Base-by-base conservation (phyloP, 2,113 vertebrate species). In the Lepisosteus osseus region DNA sequence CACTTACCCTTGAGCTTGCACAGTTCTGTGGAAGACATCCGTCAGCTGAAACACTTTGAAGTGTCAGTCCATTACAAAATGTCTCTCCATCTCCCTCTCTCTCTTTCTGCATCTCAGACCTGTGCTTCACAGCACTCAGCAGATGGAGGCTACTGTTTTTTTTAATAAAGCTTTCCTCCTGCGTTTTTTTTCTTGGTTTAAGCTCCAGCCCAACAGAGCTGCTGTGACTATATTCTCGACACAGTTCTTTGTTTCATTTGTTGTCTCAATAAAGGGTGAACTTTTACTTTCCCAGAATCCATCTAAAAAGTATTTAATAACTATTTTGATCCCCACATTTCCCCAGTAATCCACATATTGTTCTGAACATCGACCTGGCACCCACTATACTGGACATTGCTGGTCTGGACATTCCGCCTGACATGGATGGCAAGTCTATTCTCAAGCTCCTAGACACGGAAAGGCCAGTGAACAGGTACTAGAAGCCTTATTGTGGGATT, bases 371-470 rank as follows among this genome's bases (percentile, higher is more conserved):
- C 17, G 97, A 99, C 86, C 88, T 99, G 1, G 97, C 97, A 2
- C 97, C 97, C 17, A 98, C 97, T 69, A 87, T 99, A 83, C 90
- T 99, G 82, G 96, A 99, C 85, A 99, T 99, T 75, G 97, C 96
- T 0, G 96, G 96, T 1, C 82, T 97, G 77, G 94, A 95, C 81
- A 93, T 98, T 76, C 97, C 97, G 0, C 79, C 92, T 7, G 96
- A 99, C 66, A 99, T 99, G 96, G 97, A 99, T 4, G 96, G 97
- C 63, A 98, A 98, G 78, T 99, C 97, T 6, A 95, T 99, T 86
- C 91, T 98, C n/a, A 98, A 98, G 70, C 84, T 99, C 54, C 83
- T 99, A 81, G 95, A 96, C 77, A 91, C 92, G 0, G 96, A 96
- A 57, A 90, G 82, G 77, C 95, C 95, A 0, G 90, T 92, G 54